Evolutionary conservation across 2,888 invertebrate species (phyloP), one percentile per base, ranked within the genome.

Genomic region (Margaritifera margaritifera): DNA sequence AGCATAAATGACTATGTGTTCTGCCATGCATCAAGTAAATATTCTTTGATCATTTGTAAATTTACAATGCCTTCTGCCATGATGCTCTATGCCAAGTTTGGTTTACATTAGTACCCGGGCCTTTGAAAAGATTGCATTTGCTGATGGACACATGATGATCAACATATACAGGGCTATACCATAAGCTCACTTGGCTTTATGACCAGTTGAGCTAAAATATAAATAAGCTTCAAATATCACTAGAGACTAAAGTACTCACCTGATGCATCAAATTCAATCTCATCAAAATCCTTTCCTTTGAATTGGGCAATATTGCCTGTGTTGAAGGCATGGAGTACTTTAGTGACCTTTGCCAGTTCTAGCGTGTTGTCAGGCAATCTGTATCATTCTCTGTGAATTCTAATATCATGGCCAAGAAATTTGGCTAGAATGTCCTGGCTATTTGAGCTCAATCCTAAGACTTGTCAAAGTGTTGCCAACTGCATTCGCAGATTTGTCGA

Each of bases 401-500:
- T 55, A 6, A 77, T 77, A 55, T 74, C 67, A 57, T 72, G 77
- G 4, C 77, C 74, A 42, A 66, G 66, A 60, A 77, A 77, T n/a
- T 63, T 66, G 25, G 77, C 77, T 25, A 74, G 51, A 2, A 77
- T 20, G 55, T 75, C 72, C 59, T 71, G 72, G 58, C 57, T 57
- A 60, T 60, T 71, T 62, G 75, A 72, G n/a, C 54, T 69, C 22
- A 77, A 31, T 55, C 69, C 72, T 18, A 74, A 25, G 24, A 77
- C 61, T 52, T 77, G 77, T 24, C 71, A 68, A 22, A 75, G 55
- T 19, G 77, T 75, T n/a, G 75, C 72, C 3, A 77, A 42, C 62
- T 77, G 75, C 31, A 75, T 75, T 61, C 77, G 19, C 18, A 77
- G 63, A 20, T 62, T 62, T 20, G 74, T 77, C 42, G 74, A 77